Percentiles rank a stretch among this genome's conserved stretches.
phyloP scores from a whole-genome alignment of 2,113 vertebrate species.

The Tichodroma muraria region DNA sequence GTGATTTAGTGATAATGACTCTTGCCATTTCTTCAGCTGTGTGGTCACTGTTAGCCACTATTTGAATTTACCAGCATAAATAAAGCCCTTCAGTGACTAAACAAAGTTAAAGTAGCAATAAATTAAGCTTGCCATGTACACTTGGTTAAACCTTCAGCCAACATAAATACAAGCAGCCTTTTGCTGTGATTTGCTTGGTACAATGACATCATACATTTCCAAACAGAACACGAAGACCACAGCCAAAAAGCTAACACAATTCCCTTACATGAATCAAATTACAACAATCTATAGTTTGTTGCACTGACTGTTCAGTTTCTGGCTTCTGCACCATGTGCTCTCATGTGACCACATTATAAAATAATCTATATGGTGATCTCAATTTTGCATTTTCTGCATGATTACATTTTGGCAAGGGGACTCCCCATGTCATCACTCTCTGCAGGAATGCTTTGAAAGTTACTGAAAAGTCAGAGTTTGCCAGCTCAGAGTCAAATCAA shows the following conservation, averaged over 20 bases:
- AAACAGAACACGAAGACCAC: constrained; percentile 51
- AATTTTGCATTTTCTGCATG: constrained; percentile 71
- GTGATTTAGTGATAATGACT: constrained; percentile 75
- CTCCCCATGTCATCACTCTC: constrained; percentile 47
- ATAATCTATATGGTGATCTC: constrained; percentile 69
- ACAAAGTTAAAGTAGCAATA: constrained; percentile 76
- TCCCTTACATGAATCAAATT: constrained; percentile 70
- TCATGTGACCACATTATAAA: constrained; percentile 65
- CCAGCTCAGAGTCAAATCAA: constrained; percentile 37
- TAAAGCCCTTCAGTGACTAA: constrained; percentile 73
- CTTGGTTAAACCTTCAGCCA: constrained; percentile 72
- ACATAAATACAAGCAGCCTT: constrained; percentile 73
- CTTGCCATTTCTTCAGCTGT: constrained; percentile 69
- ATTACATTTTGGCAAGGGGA: constrained; percentile 71
- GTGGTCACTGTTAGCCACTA: constrained; percentile 70
- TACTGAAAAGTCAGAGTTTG: constrained; percentile 51
- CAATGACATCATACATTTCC: constrained; percentile 74
- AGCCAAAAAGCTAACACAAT: constrained; percentile 59
- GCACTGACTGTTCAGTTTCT: constrained; percentile 32
- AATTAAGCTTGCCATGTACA: constrained; percentile 70
- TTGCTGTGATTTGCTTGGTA: constrained; percentile 67
- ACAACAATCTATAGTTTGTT: constrained; percentile 63
- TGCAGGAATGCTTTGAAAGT: constrained; percentile 68
- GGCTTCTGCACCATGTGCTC: constrained; percentile 32
- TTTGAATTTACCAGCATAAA: constrained; percentile 77